Percentiles rank a stretch among this genome's conserved stretches.
phyloP scores from a whole-genome alignment of 1,140 invertebrate genomes.

The Eueides isabella region DNA sequence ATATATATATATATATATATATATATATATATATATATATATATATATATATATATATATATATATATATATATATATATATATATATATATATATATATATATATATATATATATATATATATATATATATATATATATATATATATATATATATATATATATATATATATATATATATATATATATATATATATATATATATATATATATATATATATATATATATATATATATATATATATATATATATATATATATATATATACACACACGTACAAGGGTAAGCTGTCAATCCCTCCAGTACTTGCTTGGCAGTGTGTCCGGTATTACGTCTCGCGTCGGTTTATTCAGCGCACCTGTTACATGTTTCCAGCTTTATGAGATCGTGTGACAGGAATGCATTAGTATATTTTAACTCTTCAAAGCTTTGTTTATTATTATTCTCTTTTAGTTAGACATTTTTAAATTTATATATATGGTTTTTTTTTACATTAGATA shows the following conservation, averaged over 20 bases:
- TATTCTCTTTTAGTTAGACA: neutral
- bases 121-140: neutral
- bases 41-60: neutral
- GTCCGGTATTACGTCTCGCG: neutral
- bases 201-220: neutral
- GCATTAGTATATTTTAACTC: conserved; percentile 14
- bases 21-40: neutral
- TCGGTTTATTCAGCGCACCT: conserved; percentile 29
- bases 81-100: neutral
- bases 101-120: neutral
- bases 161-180: neutral
- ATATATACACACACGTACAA: neutral
- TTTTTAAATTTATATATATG: neutral
- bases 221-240: neutral
- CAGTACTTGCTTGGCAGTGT: neutral
- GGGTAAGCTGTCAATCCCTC: neutral
- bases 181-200: neutral
- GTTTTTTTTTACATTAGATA: neutral
- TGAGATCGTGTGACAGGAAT: conserved; percentile 22
- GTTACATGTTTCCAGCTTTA: conserved; percentile 29
- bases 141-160: neutral
- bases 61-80: neutral
- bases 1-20: neutral
- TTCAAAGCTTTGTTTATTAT: no score
- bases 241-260: neutral